Percentiles rank a stretch among this genome's conserved stretches.
Conservation (phyloP, 2,797 vertebrate species). For the Anisognathus igniventris region DNA sequence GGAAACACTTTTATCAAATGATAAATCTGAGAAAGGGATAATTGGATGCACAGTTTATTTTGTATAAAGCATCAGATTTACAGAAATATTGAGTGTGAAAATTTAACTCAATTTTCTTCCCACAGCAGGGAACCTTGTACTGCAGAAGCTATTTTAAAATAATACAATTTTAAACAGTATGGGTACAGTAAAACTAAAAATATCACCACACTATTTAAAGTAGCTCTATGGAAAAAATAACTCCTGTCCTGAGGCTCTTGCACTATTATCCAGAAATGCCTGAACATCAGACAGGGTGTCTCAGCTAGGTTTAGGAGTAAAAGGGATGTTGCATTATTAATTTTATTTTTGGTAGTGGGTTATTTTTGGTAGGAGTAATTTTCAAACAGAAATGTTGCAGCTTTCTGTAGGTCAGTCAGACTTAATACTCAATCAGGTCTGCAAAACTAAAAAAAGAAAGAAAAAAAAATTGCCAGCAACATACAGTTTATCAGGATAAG, state of each 20-base stretch:
- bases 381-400: neutral
- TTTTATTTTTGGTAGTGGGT: neutral
- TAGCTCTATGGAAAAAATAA: neutral
- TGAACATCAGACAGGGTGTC: neutral
- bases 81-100: neutral
- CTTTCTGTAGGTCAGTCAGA: neutral
- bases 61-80: neutral
- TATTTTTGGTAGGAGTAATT: neutral
- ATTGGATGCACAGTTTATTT: neutral
- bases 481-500: neutral
- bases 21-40: neutral
- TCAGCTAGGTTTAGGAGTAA: neutral
- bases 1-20: neutral
- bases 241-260: neutral
- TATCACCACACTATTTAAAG: neutral
- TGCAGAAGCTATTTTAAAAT: neutral
- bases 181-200: slow-evolving; percentile 26
- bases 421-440: neutral
- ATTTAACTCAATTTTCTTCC: neutral
- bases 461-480: neutral
- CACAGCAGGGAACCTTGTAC: neutral
- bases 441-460: neutral
- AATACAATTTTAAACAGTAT: neutral
- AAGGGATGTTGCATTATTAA: neutral
- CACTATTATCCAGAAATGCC: neutral